Conservation (phyloP, 1,140 invertebrate species). For the Ceratosolen fusciceps region DNA sequence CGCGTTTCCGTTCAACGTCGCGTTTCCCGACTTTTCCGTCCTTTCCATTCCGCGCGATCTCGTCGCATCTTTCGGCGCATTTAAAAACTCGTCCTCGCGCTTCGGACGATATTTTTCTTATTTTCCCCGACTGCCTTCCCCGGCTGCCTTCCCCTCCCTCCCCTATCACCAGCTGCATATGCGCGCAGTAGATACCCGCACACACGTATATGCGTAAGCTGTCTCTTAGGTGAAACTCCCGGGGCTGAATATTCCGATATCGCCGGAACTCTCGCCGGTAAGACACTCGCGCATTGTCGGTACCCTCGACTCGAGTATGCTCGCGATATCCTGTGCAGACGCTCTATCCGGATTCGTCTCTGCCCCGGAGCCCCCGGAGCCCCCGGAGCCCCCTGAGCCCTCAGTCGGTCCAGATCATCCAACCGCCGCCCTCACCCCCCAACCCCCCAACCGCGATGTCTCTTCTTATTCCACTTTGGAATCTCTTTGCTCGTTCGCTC, state of each 20-base stretch:
- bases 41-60: too few relatives aligned
- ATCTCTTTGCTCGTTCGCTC: background rate
- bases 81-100: background rate
- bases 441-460: too few relatives aligned
- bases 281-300: constrained; percentile 24
- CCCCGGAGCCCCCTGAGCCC: background rate
- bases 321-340: constrained; percentile 43
- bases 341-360: background rate
- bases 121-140: background rate
- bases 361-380: too few relatives aligned
- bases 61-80: too few relatives aligned
- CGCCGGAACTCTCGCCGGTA: background rate
- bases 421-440: background rate
- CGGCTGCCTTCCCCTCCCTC: background rate
- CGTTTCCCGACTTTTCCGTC: too few relatives aligned
- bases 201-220: background rate
- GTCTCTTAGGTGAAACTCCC: background rate
- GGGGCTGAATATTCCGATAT: constrained; percentile 34
- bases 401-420: background rate
- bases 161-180: background rate
- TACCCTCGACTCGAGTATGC: constrained; percentile 27
- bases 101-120: background rate
- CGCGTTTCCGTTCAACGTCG: too few relatives aligned
- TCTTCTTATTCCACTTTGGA: constrained; percentile 2
- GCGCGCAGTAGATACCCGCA: background rate